Percentiles rank a stretch among this genome's conserved stretches.
Evolutionary conservation across 2,888 invertebrate species (phyloP).

Genomic region (Drosophila acutilabella): DNA sequence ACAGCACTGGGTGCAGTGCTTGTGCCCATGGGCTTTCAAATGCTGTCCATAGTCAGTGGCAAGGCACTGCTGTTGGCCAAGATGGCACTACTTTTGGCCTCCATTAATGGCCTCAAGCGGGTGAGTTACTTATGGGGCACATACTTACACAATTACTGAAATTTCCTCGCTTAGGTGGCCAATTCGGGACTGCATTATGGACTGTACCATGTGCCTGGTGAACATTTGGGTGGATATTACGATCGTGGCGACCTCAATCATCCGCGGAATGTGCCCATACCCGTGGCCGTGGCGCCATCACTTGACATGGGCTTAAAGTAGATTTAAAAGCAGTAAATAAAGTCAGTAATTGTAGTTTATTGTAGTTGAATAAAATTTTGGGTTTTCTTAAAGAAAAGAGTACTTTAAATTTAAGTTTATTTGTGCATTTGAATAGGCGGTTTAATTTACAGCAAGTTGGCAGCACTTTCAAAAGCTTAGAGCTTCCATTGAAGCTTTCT

Average conservation of each 20-base stretch:
- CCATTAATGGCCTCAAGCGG: slow-evolving; percentile 92
- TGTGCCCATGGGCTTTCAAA: slow-evolving; percentile 93
- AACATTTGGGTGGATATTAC: slow-evolving; percentile 82
- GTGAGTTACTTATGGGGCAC: slow-evolving; percentile 81
- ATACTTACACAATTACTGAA: too few relatives aligned
- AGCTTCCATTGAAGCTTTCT: slow-evolving; percentile 27
- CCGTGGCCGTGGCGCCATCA: slow-evolving; percentile 58
- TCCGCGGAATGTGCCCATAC: slow-evolving; percentile 79
- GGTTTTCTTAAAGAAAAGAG: slow-evolving; percentile 6
- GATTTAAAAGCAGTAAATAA: not conserved
- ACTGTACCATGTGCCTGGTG: slow-evolving; percentile 87
- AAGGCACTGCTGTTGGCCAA: slow-evolving; percentile 92
- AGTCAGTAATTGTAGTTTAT: slow-evolving; percentile 20
- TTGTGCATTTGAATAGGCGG: not conserved
- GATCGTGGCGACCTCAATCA: slow-evolving; percentile 83
- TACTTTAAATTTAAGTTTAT: not conserved
- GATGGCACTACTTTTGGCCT: slow-evolving; percentile 92
- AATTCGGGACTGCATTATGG: slow-evolving; percentile 91
- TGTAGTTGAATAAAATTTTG: slow-evolving; percentile 17
- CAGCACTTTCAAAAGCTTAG: slow-evolving; percentile 26
- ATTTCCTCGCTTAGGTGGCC: slow-evolving; percentile 87
- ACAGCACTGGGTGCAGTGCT: slow-evolving; percentile 91
- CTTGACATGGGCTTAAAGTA: slow-evolving; percentile 63
- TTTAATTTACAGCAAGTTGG: slow-evolving; percentile 27
- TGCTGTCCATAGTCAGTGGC: slow-evolving; percentile 92